These are phyloP conservation scores for Muricea muricata DNA, from an alignment of 92 coral and sea anemone genomes.

Conservation along the genomic window DNA sequence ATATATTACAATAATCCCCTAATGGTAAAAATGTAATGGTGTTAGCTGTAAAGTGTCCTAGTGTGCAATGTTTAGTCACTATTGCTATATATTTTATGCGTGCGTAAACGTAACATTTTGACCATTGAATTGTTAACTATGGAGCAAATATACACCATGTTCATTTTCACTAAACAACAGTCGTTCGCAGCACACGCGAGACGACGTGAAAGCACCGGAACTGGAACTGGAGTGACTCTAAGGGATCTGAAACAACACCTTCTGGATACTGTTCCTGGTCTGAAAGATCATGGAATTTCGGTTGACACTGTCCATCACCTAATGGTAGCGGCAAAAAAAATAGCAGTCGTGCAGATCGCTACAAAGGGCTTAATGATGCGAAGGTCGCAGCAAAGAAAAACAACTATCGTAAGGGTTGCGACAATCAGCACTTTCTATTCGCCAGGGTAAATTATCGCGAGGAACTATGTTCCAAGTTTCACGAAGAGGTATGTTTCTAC, in stretches of 20 bases:
- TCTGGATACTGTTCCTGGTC: conserved; percentile 30
- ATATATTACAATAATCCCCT: no score
- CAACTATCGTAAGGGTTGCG: conserved; percentile 33
- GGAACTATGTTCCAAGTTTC: conserved; percentile 30
- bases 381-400: conserved; percentile 49
- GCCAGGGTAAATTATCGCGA: no score
- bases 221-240: conserved; percentile 49
- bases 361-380: conserved; percentile 64
- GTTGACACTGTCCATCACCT: conserved; percentile 57
- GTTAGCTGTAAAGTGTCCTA: no score
- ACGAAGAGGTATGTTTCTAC: conserved; percentile 11
- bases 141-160: no score
- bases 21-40: no score
- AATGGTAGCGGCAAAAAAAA: conserved; percentile 50
- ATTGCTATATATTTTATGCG: no score
- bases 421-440: conserved; percentile 49
- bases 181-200: conserved; percentile 55
- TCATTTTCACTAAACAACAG: conserved; percentile 60
- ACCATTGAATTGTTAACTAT: no score
- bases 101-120: no score
- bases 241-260: conserved; percentile 50
- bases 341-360: conserved; percentile 44
- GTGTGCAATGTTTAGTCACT: no score
- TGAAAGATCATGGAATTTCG: conserved; percentile 44
- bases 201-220: conserved; percentile 50